Evolutionary conservation across 2,888 invertebrate species (phyloP).

Genomic region (Calephelis perditalis): DNA sequence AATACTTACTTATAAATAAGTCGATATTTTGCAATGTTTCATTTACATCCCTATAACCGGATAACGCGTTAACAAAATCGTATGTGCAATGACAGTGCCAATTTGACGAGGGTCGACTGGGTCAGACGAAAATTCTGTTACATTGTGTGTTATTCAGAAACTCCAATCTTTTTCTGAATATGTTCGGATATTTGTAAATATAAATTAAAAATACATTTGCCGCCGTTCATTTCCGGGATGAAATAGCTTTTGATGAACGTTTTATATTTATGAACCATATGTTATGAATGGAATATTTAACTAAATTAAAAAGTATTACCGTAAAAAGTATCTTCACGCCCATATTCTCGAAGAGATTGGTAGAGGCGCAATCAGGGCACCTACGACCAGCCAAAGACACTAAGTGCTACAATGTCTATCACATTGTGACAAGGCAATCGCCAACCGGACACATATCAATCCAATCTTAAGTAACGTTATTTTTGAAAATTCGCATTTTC

Average conservation of each 20-base stretch:
- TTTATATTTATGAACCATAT: not conserved
- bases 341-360: no score
- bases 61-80: constrained; percentile 48
- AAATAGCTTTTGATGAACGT: constrained; percentile 1
- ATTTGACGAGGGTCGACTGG: constrained; percentile 60
- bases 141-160: constrained; percentile 53
- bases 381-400: no score
- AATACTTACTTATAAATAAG: no score
- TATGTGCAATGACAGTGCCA: constrained; percentile 66
- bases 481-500: no score
- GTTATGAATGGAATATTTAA: constrained; percentile 5
- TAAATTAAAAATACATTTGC: constrained; percentile 12
- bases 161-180: constrained; percentile 34
- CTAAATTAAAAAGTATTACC: not conserved
- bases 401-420: no score
- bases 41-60: constrained; percentile 23
- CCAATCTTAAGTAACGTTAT: no score
- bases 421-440: no score
- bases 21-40: not conserved
- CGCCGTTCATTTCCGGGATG: not conserved
- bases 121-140: constrained; percentile 60
- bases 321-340: not conserved
- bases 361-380: no score
- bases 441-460: no score
- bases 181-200: constrained; percentile 9